Conservation (phyloP, 2,113 vertebrate species). For the Python bivittatus region DNA sequence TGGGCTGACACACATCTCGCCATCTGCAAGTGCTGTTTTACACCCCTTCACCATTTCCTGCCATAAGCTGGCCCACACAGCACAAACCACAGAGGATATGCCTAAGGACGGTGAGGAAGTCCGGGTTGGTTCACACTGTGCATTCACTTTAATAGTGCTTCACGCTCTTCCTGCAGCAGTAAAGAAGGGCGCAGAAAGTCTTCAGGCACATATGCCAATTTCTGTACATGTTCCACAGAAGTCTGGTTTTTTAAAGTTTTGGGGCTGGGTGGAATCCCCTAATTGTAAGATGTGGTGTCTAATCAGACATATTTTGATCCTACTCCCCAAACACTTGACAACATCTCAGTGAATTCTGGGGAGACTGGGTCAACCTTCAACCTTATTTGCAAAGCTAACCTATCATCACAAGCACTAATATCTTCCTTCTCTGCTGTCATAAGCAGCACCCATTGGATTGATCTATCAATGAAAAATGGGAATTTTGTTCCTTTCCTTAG, state of each 20-base stretch:
- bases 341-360: neutral
- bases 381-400: neutral
- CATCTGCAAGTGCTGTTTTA: slow-evolving; percentile 24
- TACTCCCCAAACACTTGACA: neutral
- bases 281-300: neutral
- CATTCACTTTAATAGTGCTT: slow-evolving; percentile 42
- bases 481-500: neutral
- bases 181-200: neutral
- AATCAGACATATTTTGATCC: neutral
- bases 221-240: neutral
- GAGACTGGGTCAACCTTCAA: too few species aligned
- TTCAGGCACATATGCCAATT: neutral
- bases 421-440: neutral
- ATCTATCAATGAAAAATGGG: neutral
- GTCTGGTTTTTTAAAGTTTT: neutral
- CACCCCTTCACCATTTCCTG: slow-evolving; percentile 57
- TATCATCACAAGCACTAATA: neutral
- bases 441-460: neutral
- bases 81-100: slow-evolving; percentile 58
- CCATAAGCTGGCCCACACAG: slow-evolving; percentile 5
- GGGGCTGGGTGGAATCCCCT: neutral
- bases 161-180: slow-evolving; percentile 32
- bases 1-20: neutral
- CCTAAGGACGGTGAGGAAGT: slow-evolving; percentile 48
- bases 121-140: neutral